These are phyloP conservation scores for Ochropacha duplaris DNA, from an alignment of 2,888 invertebrate species.

Conservation along the genomic window DNA sequence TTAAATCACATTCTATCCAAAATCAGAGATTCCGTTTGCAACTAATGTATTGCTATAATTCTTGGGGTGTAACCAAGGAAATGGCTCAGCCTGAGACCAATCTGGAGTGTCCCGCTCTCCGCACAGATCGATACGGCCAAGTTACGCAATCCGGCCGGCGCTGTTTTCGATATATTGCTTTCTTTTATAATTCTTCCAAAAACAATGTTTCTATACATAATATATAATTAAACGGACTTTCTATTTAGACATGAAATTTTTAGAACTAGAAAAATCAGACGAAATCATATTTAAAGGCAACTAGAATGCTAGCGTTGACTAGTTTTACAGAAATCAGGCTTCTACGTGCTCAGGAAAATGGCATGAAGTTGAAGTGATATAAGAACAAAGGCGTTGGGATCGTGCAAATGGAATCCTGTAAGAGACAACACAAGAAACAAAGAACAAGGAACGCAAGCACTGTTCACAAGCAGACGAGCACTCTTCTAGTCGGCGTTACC, in stretches of 20 bases:
- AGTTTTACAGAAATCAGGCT: slow-evolving; percentile 16
- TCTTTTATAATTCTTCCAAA: slow-evolving; percentile 21
- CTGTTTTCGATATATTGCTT: slow-evolving; percentile 51
- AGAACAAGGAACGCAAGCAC: slow-evolving; percentile 52
- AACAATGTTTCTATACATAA: slow-evolving; percentile 20
- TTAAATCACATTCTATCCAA: neutral
- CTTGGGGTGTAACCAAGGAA: slow-evolving; percentile 36
- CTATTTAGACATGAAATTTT: slow-evolving; percentile 5
- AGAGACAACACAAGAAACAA: slow-evolving; percentile 37
- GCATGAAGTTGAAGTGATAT: slow-evolving; percentile 26
- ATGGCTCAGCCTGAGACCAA: slow-evolving; percentile 48
- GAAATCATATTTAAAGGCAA: slow-evolving; percentile 10
- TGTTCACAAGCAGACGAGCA: slow-evolving; percentile 44
- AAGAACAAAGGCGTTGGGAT: slow-evolving; percentile 55
- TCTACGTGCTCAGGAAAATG: slow-evolving; percentile 34
- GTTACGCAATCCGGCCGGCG: slow-evolving; percentile 79
- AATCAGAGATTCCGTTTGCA: neutral
- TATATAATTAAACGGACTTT: slow-evolving; percentile 5
- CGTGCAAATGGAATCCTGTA: slow-evolving; percentile 52
- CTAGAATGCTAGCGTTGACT: slow-evolving; percentile 7
- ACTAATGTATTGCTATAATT: neutral
- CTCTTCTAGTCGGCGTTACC: slow-evolving; percentile 39
- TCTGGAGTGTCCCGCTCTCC: slow-evolving; percentile 60
- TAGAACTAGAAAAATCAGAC: slow-evolving; percentile 7
- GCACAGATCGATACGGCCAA: slow-evolving; percentile 74